phyloP scores from a whole-genome alignment of 2,113 vertebrate genomes.

The Phrynosoma blainvillii region DNA sequence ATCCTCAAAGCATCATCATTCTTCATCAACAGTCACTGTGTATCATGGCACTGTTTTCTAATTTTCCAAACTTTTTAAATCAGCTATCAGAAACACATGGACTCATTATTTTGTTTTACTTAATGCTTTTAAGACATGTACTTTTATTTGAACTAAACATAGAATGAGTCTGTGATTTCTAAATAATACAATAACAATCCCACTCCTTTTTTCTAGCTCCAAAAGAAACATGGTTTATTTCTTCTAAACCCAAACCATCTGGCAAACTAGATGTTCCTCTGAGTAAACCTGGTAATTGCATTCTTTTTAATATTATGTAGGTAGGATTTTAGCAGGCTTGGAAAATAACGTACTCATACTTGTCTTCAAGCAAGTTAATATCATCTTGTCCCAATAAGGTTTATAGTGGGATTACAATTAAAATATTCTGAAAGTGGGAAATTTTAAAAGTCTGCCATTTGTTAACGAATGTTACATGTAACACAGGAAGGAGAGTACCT shows the following conservation, averaged over 20 bases:
- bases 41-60: conserved; percentile 25
- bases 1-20: conserved; percentile 33
- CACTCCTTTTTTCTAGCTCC: conserved; percentile 76
- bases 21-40: conserved; percentile 19
- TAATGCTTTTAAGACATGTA: conserved; percentile 57
- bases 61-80: conserved; percentile 51
- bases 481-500: not conserved
- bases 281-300: conserved; percentile 75
- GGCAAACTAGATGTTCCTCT: conserved; percentile 66
- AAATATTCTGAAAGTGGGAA: not conserved
- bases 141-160: conserved; percentile 54
- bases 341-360: conserved; percentile 18
- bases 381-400: not conserved
- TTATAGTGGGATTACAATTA: not conserved
- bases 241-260: conserved; percentile 76
- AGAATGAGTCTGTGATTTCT: conserved; percentile 46
- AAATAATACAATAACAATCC: conserved; percentile 50
- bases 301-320: conserved; percentile 32
- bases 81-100: conserved; percentile 58
- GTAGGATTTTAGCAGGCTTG: conserved; percentile 17
- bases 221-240: conserved; percentile 69
- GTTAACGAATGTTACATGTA: not conserved
- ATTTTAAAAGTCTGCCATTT: not conserved
- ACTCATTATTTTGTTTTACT: conserved; percentile 58
- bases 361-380: not conserved